Evolutionary conservation across 2,797 vertebrate species (phyloP).

Genomic region (Pyrocephalus nanus): DNA sequence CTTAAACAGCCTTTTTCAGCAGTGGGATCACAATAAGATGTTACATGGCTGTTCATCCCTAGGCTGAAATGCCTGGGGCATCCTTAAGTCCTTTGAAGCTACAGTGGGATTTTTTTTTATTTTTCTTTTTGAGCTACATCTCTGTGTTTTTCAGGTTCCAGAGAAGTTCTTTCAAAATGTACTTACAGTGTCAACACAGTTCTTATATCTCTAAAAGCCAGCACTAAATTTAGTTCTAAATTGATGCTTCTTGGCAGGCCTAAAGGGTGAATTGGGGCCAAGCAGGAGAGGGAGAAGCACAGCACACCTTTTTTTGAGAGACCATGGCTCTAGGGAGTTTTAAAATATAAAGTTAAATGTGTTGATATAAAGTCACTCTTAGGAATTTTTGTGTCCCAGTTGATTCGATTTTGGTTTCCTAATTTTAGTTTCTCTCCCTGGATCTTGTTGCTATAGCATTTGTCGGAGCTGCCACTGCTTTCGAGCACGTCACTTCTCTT

Average conservation of each 20-base stretch:
- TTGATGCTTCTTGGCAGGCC: slow-evolving; percentile 15
- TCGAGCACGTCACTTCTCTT: background rate
- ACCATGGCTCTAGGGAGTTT: background rate
- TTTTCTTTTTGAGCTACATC: background rate
- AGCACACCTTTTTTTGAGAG: background rate
- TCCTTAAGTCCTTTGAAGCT: background rate
- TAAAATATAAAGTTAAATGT: background rate
- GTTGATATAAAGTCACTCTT: background rate
- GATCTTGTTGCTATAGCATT: background rate
- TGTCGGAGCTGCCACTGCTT: background rate
- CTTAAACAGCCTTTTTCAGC: background rate
- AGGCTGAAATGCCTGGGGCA: background rate
- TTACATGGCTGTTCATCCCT: background rate
- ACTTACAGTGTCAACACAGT: background rate
- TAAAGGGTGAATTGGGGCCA: background rate
- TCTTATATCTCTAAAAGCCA: slow-evolving; percentile 21
- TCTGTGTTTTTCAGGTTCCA: slow-evolving; percentile 6
- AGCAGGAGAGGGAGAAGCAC: background rate
- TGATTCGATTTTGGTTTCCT: background rate
- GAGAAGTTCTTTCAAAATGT: background rate
- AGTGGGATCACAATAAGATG: background rate
- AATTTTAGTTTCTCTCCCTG: background rate
- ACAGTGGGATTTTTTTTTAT: background rate
- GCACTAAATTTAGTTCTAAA: background rate
- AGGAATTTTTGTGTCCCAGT: background rate